These are phyloP conservation scores for Psilanteris sp. DNA, from an alignment of 1,140 invertebrate genomes.

Conservation along the genomic window DNA sequence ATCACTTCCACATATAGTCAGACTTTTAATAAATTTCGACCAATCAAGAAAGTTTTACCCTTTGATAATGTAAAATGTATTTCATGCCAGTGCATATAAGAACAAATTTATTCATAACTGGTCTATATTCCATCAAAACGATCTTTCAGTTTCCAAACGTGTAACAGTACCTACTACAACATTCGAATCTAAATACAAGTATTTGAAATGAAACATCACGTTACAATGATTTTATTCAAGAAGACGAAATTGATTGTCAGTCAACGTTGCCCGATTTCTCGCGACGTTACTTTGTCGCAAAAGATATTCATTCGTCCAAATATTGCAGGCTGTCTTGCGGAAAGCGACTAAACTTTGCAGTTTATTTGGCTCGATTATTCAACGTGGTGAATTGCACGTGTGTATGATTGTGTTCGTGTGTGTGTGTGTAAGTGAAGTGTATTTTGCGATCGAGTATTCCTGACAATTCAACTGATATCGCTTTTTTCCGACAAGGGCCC, in stretches of 20 bases:
- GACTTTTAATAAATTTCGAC: no score
- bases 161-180: no score
- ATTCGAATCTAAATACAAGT: constrained; percentile 4
- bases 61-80: no score
- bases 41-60: no score
- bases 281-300: constrained; percentile 10
- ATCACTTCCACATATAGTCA: no score
- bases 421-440: background rate
- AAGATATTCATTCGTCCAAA: constrained; percentile 46
- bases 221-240: constrained; percentile 10
- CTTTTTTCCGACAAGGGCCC: constrained; percentile 29
- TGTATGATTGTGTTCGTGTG: background rate
- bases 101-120: no score
- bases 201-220: constrained; percentile 14
- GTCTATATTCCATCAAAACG: no score
- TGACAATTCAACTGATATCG: constrained; percentile 54
- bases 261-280: constrained; percentile 35
- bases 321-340: constrained; percentile 34
- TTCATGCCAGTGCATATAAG: no score
- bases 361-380: constrained; percentile 55
- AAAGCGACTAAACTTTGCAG: constrained; percentile 35
- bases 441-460: constrained; percentile 45
- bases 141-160: no score
- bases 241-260: constrained; percentile 39
- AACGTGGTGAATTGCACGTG: constrained; percentile 12